phyloP scores from a whole-genome alignment of 64 coral and sea anemone species.

The Actinia equina region DNA sequence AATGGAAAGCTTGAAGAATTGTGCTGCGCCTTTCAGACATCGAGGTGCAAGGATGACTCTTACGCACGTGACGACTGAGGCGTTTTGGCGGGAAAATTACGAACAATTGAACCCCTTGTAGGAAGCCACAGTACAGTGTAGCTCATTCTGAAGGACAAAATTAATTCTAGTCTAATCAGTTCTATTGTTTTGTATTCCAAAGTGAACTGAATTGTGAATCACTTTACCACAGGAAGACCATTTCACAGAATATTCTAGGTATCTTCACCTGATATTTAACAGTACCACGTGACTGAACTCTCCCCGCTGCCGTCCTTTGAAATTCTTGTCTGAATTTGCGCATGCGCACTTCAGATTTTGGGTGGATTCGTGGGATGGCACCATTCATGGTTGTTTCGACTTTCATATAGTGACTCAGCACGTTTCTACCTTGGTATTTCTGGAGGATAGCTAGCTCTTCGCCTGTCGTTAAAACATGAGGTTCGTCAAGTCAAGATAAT shows the following conservation, averaged over 20 bases:
- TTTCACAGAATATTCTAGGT: background rate
- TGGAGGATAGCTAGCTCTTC: conserved; percentile 50
- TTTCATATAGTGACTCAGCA: background rate
- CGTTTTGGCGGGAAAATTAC: background rate
- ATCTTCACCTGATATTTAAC: conserved; percentile 36
- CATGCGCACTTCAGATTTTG: conserved; percentile 24
- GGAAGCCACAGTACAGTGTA: too few relatives aligned
- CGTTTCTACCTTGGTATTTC: conserved; percentile 42
- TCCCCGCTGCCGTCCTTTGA: conserved; percentile 26
- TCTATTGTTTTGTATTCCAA: too few relatives aligned
- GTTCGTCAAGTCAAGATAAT: background rate
- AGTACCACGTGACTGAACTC: conserved; percentile 53
- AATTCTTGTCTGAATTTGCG: conserved; percentile 48
- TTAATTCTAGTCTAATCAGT: too few relatives aligned
- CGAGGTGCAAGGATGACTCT: background rate
- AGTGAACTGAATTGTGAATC: too few relatives aligned
- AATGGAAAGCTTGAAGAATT: background rate
- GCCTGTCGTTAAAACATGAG: conserved; percentile 5
- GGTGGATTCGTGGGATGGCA: conserved; percentile 39
- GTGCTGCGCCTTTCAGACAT: background rate
- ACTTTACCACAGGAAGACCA: background rate
- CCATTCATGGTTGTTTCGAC: conserved; percentile 52
- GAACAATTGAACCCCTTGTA: too few relatives aligned
- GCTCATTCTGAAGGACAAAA: too few relatives aligned
- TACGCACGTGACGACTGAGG: background rate